phyloP scores from a whole-genome alignment of 2,888 invertebrate genomes.

The Apoda limacodes region DNA sequence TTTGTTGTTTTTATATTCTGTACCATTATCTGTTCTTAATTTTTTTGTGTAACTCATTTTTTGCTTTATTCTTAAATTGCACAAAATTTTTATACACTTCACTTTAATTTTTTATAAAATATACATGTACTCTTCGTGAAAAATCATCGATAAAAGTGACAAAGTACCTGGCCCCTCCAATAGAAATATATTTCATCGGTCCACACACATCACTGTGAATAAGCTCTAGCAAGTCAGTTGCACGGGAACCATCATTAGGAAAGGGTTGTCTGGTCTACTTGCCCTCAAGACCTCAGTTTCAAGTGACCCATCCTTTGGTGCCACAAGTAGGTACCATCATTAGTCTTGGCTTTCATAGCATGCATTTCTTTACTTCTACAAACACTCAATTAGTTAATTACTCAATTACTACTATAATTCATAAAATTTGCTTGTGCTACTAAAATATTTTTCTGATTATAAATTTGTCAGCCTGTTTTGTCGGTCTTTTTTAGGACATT shows the following conservation, averaged over 20 bases:
- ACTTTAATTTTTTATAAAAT: conserved; percentile 10
- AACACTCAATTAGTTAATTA: too few relatives aligned
- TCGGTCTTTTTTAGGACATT: too few relatives aligned
- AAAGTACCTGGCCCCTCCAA: conserved; percentile 12
- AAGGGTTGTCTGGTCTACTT: conserved; percentile 14
- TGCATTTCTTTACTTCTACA: too few relatives aligned
- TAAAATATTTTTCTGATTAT: too few relatives aligned
- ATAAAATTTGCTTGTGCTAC: too few relatives aligned
- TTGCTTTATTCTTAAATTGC: conserved; percentile 10
- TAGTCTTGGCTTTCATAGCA: conserved; percentile 10
- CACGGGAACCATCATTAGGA: conserved; percentile 11
- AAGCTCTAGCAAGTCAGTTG: conserved; percentile 11
- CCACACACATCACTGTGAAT: conserved; percentile 16
- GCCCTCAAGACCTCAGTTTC: conserved; percentile 10
- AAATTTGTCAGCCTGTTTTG: too few relatives aligned
- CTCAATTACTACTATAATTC: too few relatives aligned
- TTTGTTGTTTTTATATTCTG: conserved; percentile 12
- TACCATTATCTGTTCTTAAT: conserved; percentile 16
- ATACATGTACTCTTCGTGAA: conserved; percentile 12
- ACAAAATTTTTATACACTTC: conserved; percentile 7
- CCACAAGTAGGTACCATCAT: conserved; percentile 10
- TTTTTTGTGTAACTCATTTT: conserved; percentile 10
- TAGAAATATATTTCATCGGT: conserved; percentile 16
- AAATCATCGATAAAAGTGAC: conserved; percentile 15
- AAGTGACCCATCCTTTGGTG: too few relatives aligned